A percentile compares a stretch with the other conserved stretches of the same genome.
Evolutionary conservation across 2,113 vertebrate species (phyloP).

Genomic region (Phyllopteryx taeniolatus): DNA sequence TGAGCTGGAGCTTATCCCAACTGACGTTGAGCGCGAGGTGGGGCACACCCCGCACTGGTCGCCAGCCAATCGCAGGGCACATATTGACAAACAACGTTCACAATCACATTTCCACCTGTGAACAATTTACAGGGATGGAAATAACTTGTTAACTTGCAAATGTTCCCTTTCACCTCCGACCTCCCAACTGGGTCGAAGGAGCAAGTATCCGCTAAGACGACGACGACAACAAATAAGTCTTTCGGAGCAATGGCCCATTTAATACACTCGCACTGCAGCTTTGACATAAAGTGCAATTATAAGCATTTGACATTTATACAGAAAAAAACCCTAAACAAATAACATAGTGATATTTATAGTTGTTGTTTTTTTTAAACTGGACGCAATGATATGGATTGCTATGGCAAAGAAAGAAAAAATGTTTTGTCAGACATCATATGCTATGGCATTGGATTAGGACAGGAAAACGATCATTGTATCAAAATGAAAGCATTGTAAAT

Average conservation of each 20-base stretch:
- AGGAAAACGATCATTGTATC: conserved; percentile 13
- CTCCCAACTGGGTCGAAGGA: no score
- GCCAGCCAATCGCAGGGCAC: no score
- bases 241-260: background rate
- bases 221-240: background rate
- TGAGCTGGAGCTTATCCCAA: no score
- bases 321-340: conserved; percentile 42
- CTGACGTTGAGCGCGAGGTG: no score
- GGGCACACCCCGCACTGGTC: no score
- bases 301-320: conserved; percentile 71
- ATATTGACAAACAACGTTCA: no score
- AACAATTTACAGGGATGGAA: no score
- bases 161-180: no score
- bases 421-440: conserved; percentile 16
- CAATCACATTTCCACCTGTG: no score
- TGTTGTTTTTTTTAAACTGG: conserved; percentile 7
- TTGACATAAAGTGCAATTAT: conserved; percentile 69
- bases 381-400: conserved; percentile 63
- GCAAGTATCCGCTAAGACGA: no score
- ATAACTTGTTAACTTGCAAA: no score
- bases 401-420: conserved; percentile 53
- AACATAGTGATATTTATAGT: conserved; percentile 43
- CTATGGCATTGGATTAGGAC: background rate
- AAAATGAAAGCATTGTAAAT: conserved; percentile 21
- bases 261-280: conserved; percentile 24